Percentiles rank a stretch among this genome's conserved stretches.
phyloP scores from a whole-genome alignment of 1,140 invertebrate species.

The Drepana arcuata region DNA sequence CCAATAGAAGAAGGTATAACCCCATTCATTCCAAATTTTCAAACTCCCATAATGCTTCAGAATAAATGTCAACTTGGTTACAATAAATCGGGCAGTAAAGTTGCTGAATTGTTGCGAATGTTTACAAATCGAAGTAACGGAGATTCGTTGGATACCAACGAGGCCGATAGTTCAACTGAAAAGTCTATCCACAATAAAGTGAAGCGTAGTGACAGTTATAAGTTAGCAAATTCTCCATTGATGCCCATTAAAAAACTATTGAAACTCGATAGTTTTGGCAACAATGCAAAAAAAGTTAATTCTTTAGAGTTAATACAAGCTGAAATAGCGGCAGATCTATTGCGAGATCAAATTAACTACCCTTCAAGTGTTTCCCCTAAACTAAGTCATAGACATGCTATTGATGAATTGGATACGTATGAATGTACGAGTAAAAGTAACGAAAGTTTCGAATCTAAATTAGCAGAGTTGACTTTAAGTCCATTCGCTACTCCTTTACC shows the following conservation, averaged over 20 bases:
- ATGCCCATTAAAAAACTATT: constrained; percentile 72
- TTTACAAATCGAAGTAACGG: constrained; percentile 49
- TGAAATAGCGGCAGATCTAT: constrained; percentile 75
- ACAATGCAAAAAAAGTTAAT: constrained; percentile 57
- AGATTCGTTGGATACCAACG: constrained; percentile 11
- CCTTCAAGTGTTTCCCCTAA: constrained; percentile 75
- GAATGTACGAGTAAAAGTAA: constrained; percentile 39
- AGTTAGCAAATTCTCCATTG: constrained; percentile 83
- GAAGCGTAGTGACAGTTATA: constrained; percentile 89
- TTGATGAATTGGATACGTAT: constrained; percentile 30
- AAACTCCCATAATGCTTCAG: constrained; percentile 55
- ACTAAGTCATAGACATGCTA: constrained; percentile 37
- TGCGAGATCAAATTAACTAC: constrained; percentile 80
- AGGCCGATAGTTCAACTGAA: constrained; percentile 24
- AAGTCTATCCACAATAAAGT: constrained; percentile 69
- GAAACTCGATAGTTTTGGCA: constrained; percentile 61
- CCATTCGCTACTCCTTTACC: constrained; percentile 56
- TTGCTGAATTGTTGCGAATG: constrained; percentile 65
- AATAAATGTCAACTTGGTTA: constrained; percentile 36
- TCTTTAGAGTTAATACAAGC: constrained; percentile 73
- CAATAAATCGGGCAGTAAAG: constrained; percentile 45
- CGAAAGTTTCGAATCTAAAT: constrained; percentile 58
- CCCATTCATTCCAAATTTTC: constrained; percentile 62
- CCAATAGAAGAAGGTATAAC: constrained; percentile 34
- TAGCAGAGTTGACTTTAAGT: constrained; percentile 57